Evolutionary conservation across 2,888 invertebrate species (phyloP).

Genomic region (Rugalucina vietnamica): DNA sequence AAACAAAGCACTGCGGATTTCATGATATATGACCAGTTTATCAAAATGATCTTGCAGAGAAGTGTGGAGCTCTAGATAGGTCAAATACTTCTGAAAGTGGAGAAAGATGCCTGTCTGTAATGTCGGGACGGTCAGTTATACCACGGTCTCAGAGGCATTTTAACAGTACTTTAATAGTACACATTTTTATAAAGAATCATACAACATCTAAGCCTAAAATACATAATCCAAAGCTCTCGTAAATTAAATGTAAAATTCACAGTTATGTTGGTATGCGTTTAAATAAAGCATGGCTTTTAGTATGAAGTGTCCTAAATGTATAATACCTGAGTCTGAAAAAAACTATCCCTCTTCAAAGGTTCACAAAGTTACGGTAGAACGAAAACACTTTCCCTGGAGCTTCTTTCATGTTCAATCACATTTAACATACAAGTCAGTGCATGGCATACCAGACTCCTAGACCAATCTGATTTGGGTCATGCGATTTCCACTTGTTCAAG

Average conservation of each 20-base stretch:
- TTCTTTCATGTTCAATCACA: not conserved
- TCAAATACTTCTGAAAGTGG: no score
- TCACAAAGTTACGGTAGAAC: not conserved
- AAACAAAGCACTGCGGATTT: no score
- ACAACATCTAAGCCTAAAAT: not conserved
- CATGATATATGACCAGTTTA: no score
- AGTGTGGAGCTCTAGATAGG: no score
- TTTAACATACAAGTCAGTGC: not conserved
- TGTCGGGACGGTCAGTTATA: no score
- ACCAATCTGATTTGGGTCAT: not conserved
- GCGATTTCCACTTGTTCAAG: not conserved
- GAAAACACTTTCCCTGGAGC: not conserved
- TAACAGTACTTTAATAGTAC: no score
- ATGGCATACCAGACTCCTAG: not conserved
- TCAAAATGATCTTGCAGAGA: no score
- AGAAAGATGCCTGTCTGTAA: no score
- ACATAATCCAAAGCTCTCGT: not conserved
- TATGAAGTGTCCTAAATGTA: not conserved
- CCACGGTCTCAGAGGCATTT: no score
- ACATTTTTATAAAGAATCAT: not conserved
- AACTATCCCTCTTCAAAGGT: not conserved
- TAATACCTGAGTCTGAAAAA: not conserved
- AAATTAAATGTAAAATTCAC: not conserved
- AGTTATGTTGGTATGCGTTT: not conserved
- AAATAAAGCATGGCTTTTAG: not conserved